phyloP scores from a whole-genome alignment of 2,797 vertebrate genomes.

The Mormyrus hasselquistii region DNA sequence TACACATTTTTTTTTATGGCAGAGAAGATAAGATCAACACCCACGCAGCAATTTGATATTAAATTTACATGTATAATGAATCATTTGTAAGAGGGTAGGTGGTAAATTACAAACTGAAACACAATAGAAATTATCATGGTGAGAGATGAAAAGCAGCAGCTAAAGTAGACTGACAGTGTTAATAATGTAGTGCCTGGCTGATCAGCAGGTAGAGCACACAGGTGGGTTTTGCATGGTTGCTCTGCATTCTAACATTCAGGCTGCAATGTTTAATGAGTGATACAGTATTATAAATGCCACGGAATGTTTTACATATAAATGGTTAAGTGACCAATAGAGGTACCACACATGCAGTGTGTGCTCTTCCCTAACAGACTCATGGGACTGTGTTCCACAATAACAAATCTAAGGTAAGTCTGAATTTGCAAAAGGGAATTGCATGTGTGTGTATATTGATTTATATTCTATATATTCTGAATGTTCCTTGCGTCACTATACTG shows the following conservation, averaged over 20 bases:
- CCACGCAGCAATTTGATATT: neutral
- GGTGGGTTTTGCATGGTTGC: neutral
- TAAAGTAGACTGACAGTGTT: neutral
- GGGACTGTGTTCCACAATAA: slow-evolving; percentile 65
- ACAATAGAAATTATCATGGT: neutral
- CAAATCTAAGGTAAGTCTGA: slow-evolving; percentile 64
- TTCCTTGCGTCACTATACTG: slow-evolving; percentile 18
- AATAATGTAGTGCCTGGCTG: neutral
- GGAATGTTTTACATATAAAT: neutral
- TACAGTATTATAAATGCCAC: neutral
- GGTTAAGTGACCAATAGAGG: neutral
- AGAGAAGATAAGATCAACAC: neutral
- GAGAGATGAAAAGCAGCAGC: neutral
- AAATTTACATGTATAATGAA: neutral
- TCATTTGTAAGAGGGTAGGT: neutral
- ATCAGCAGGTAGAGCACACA: neutral
- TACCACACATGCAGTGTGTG: slow-evolving; percentile 37
- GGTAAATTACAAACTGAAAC: neutral
- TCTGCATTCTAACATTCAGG: neutral
- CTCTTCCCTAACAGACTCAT: slow-evolving; percentile 59
- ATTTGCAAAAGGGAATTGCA: slow-evolving; percentile 34
- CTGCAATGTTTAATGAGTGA: neutral
- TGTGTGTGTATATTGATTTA: slow-evolving; percentile 46
- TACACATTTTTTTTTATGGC: neutral
- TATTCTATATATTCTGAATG: slow-evolving; percentile 28